Base-by-base conservation (phyloP, 1,140 invertebrate species). In the Scylla paramamosain region DNA sequence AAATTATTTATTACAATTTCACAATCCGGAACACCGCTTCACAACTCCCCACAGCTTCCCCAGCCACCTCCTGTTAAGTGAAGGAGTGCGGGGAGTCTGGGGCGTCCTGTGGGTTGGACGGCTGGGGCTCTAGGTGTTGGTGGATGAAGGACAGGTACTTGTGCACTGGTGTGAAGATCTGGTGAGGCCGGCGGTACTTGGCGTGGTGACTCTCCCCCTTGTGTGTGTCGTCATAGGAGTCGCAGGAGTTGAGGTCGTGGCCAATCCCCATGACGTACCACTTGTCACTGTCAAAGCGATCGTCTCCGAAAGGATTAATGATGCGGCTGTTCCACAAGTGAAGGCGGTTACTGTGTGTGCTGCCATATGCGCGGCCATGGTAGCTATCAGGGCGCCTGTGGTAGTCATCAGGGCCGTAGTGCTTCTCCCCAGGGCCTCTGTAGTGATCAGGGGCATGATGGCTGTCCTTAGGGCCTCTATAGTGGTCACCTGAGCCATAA, bases 91-190 rank as follows among this genome's bases (percentile, higher is more conserved):
- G 39, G 39, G 39, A 39, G 6, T 39, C 39, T 39, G 39, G 1
- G 1, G 6, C 39, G 39, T 32, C 31, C 12, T 87, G n/a, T 3
- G 4, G 32, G 39, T 12, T 91, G 90, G 52, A 77, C 2, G 32
- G 20, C 25, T 77, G 67, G 7, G 48, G 32, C 59, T 95, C 94
- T 0, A 92, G 83, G 52, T 95, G 91, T 4, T 91, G 39, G 84
- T 95, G 94, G 2, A 95, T 93, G 39, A 95, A 95, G 83, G 94
- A 92, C 7, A 95, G 91, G 52, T 95, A 95, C 48, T 95, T 89
- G 28, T 92, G 52, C 3, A 95, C 91, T 3, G 94, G 91, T 12
- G 94, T 95, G 84, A 93, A 95, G 29, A 95, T 52, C 87, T 94
- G 93, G 45, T 86, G 46, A 12, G n/a, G 28, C 0, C 31, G 29